phyloP scores from a whole-genome alignment of 2,797 vertebrate genomes.

The Trachurus trachurus region DNA sequence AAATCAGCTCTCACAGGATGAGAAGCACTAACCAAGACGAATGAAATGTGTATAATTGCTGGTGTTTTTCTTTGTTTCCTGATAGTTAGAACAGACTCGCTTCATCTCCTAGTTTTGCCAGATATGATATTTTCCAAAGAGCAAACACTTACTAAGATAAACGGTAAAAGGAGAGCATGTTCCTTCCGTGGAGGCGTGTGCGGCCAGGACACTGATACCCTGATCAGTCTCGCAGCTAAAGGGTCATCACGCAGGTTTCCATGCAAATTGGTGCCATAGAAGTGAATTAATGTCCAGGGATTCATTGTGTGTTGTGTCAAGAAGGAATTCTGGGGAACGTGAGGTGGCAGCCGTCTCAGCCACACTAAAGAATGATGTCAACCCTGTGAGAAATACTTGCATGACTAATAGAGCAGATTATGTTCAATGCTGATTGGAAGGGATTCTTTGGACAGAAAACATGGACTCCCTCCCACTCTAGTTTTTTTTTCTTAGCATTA shows the following conservation, averaged over 20 bases:
- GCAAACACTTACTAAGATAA: background rate
- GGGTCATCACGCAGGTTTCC: conserved; percentile 47
- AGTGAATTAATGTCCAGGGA: conserved; percentile 19
- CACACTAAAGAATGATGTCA: conserved; percentile 56
- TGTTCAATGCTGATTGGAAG: conserved; percentile 45
- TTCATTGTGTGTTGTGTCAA: conserved; percentile 29
- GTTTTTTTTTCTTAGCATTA: conserved; percentile 35
- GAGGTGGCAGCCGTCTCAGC: conserved; percentile 48
- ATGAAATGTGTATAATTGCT: conserved; percentile 1
- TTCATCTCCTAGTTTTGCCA: background rate
- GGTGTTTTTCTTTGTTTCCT: background rate
- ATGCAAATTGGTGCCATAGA: conserved; percentile 6
- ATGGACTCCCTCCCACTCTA: conserved; percentile 15
- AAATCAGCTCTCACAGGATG: background rate
- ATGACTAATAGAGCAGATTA: conserved; percentile 48
- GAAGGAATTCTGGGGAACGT: conserved; percentile 25
- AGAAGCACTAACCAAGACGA: background rate
- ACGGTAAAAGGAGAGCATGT: conserved; percentile 3
- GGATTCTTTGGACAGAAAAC: conserved; percentile 26
- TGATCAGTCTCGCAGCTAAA: conserved; percentile 29
- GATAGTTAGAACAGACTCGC: conserved; percentile 3
- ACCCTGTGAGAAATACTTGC: conserved; percentile 31
- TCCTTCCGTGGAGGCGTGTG: conserved; percentile 8
- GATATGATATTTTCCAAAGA: conserved; percentile 20
- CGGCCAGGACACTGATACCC: conserved; percentile 15